phyloP scores from a whole-genome alignment of 2,888 invertebrate species.

The Anagyrus pseudococci region DNA sequence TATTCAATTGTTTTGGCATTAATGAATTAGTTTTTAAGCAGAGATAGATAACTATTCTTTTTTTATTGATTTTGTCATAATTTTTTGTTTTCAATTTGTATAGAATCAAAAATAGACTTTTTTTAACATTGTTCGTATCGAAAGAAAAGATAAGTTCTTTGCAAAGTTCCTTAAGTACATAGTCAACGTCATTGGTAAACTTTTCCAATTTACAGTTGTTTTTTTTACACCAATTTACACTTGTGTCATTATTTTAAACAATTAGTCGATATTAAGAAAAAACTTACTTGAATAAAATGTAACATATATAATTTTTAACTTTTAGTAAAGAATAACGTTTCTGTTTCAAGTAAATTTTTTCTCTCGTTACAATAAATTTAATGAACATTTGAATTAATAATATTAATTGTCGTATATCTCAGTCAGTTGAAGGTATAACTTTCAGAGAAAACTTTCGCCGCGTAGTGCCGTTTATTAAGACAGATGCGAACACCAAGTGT shows the following conservation, averaged over 20 bases:
- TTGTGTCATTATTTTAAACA: no score
- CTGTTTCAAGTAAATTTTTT: slow-evolving; percentile 34
- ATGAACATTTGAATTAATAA: background rate
- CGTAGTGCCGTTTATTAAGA: slow-evolving; percentile 31
- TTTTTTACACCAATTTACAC: no score
- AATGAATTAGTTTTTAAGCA: no score
- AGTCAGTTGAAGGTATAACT: slow-evolving; percentile 23
- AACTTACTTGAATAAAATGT: slow-evolving; percentile 28
- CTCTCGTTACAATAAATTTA: slow-evolving; percentile 6
- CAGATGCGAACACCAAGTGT: slow-evolving; percentile 34
- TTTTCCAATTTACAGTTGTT: no score
- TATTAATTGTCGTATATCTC: slow-evolving; percentile 4
- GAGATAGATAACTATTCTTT: no score
- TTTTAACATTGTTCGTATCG: slow-evolving; percentile 5
- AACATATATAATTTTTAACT: slow-evolving; percentile 1
- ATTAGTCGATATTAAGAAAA: no score
- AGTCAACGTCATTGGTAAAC: no score
- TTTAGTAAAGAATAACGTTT: background rate
- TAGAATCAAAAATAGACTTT: slow-evolving; percentile 24
- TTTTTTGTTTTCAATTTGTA: slow-evolving; percentile 14
- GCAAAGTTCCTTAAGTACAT: no score
- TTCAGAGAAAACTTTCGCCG: slow-evolving; percentile 36
- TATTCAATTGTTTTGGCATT: no score
- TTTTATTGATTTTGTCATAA: no score
- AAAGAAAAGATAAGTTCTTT: no score